These are phyloP conservation scores for Otocyon megalotis DNA, from an alignment of 2,113 vertebrate genomes.

Conservation along the genomic window DNA sequence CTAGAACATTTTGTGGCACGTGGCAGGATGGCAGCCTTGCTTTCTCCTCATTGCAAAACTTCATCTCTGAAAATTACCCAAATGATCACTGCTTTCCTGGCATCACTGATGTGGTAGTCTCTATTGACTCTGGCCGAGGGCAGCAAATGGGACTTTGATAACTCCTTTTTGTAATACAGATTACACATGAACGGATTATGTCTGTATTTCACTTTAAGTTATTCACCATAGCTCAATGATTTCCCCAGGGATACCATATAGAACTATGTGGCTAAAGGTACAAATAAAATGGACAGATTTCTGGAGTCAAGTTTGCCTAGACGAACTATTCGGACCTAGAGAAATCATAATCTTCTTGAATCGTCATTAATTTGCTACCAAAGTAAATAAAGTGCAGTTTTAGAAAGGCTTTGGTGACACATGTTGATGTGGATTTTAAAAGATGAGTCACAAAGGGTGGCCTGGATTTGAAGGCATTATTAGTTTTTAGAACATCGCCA, in stretches of 20 bases:
- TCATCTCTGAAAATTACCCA: neutral
- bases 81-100: too few species aligned
- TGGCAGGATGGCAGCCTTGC: neutral
- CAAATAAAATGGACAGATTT: neutral
- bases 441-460: neutral
- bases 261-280: neutral
- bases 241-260: neutral
- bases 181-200: too few species aligned
- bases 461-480: neutral
- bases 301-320: neutral
- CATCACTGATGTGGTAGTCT: too few species aligned
- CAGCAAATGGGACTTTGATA: neutral
- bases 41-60: neutral
- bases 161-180: neutral
- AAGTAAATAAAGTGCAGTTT: neutral
- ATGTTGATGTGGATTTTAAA: neutral
- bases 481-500: neutral
- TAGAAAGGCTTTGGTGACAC: neutral
- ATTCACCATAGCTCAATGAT: neutral
- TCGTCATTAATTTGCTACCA: neutral
- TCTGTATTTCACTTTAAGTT: neutral
- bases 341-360: neutral
- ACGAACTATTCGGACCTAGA: neutral
- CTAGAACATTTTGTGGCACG: neutral
- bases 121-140: rapidly evolving